Conservation (phyloP, 1,140 invertebrate species). For the Heterodera carotae region DNA sequence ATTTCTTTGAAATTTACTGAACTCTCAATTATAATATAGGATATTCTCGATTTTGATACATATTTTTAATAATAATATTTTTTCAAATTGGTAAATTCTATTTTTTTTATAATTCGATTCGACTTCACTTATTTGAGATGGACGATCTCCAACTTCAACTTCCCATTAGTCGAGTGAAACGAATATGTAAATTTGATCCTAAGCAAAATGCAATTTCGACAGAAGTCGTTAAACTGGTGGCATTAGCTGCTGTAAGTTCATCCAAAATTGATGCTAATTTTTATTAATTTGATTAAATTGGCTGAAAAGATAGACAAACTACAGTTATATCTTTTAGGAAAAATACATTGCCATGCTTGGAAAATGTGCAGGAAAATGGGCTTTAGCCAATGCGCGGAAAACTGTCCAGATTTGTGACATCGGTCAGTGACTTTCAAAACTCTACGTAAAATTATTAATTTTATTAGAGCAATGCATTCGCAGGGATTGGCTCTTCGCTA, state of each 20-base stretch:
- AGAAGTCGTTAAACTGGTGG: slow-evolving; percentile 25
- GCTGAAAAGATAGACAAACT: too few species aligned
- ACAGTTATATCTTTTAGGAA: slow-evolving; percentile 22
- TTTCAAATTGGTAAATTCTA: too few species aligned
- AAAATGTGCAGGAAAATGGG: slow-evolving; percentile 27
- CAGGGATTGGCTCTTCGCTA: slow-evolving; percentile 31
- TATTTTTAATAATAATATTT: too few species aligned
- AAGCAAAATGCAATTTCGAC: not conserved
- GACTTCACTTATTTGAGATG: too few species aligned
- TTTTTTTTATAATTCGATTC: too few species aligned
- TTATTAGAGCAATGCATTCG: slow-evolving; percentile 33
- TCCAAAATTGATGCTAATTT: not conserved
- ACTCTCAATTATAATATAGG: too few species aligned
- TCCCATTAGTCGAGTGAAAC: slow-evolving; percentile 22
- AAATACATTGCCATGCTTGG: slow-evolving; percentile 23
- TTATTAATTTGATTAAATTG: not conserved
- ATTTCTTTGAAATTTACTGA: too few species aligned
- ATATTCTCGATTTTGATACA: too few species aligned
- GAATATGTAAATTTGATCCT: slow-evolving; percentile 26
- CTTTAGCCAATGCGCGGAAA: slow-evolving; percentile 24
- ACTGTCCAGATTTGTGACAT: slow-evolving; percentile 17
- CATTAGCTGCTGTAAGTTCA: slow-evolving; percentile 18
- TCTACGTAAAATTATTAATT: not conserved
- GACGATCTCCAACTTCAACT: slow-evolving; percentile 16
- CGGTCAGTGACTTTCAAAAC: slow-evolving; percentile 16